Conservation (phyloP, 2,797 vertebrate genomes). For the Florisuga fusca region DNA sequence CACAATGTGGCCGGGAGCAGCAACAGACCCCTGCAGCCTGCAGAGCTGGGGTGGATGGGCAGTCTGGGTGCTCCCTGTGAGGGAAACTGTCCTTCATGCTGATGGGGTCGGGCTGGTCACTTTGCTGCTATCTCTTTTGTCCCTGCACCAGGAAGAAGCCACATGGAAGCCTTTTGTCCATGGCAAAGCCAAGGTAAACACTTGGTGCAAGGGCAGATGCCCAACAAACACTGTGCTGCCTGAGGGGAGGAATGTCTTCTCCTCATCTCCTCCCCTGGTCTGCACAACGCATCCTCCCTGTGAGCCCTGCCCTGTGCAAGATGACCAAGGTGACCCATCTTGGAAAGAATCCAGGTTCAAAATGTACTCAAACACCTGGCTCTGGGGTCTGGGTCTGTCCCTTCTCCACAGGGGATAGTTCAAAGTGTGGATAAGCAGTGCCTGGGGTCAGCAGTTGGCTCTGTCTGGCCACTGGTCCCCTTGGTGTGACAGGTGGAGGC, state of each 20-base stretch:
- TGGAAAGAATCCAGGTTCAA: background rate
- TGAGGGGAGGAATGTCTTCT: background rate
- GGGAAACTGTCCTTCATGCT: background rate
- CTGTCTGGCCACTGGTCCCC: background rate
- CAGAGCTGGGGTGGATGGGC: fast-evolving
- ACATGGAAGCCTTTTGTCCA: background rate
- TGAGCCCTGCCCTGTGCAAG: background rate
- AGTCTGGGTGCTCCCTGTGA: fast-evolving
- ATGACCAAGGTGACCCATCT: background rate
- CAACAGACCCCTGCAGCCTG: fast-evolving
- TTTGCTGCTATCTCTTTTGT: background rate
- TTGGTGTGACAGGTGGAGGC: background rate
- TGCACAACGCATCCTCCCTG: background rate
- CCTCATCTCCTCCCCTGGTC: background rate
- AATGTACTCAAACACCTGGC: background rate
- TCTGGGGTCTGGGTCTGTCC: background rate
- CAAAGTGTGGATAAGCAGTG: background rate
- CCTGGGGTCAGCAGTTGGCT: background rate
- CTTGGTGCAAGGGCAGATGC: background rate
- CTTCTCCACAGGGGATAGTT: background rate
- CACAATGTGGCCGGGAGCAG: background rate
- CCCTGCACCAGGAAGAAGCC: fast-evolving
- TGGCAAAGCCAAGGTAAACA: background rate
- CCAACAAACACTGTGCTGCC: fast-evolving
- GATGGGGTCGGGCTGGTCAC: background rate